Conservation (phyloP, 2,888 invertebrate species). For the Brenthis hecate region DNA sequence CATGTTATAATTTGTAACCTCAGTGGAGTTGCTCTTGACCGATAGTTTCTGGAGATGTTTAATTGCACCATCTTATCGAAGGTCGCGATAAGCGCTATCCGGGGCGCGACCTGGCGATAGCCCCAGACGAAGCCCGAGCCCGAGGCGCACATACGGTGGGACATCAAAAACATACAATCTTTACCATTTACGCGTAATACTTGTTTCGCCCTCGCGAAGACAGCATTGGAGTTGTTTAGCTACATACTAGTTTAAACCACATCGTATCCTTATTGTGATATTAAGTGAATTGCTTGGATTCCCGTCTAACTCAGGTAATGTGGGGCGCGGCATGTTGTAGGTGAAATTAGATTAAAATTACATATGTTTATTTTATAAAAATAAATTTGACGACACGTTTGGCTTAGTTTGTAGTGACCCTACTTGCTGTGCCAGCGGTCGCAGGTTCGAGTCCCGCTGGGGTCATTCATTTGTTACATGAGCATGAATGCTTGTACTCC, state of each 20-base stretch:
- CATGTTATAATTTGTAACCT: no score
- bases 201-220: slow-evolving; percentile 4
- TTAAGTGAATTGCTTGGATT: background rate
- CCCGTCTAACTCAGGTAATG: no score
- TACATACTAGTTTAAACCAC: background rate
- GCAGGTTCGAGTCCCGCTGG: no score
- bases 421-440: no score
- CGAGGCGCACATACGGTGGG: slow-evolving; percentile 4
- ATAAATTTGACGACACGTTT: no score
- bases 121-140: background rate
- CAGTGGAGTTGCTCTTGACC: slow-evolving; percentile 11
- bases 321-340: no score
- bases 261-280: background rate
- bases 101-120: slow-evolving; percentile 34
- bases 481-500: no score
- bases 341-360: no score
- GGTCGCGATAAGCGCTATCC: slow-evolving; percentile 32
- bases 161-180: slow-evolving; percentile 2
- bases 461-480: no score
- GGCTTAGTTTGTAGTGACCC: no score
- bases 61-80: slow-evolving; percentile 22
- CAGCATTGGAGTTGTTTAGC: background rate
- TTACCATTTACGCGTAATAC: slow-evolving; percentile 4
- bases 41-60: slow-evolving; percentile 21
- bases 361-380: no score